Base-by-base conservation (phyloP, 2,888 invertebrate species). In the Seira musarum region DNA sequence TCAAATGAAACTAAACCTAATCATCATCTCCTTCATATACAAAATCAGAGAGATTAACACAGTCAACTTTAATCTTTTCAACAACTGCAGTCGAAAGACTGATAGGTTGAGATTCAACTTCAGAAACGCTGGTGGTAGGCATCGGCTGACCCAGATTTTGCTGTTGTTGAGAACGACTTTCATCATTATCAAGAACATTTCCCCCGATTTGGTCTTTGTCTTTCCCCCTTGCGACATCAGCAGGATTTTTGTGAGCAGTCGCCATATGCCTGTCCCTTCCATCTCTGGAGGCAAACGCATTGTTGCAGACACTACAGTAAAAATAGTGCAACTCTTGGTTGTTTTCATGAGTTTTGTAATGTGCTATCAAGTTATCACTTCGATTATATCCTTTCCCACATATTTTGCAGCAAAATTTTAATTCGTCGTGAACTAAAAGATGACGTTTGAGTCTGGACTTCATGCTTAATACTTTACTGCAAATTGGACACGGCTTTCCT, bases 321-420 rank as follows among this genome's bases (percentile, higher is more conserved):
- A 53, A 53, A 53, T 53, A 17, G 6, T 2, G 3, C 3, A 13
- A 22, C 2, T 63, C 63, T 60, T 19, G 17, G 22, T 46, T 19
- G n/a, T 40, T 24, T 6, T 24, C 19, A 30, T 74, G 74, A 1
- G 60, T 60, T 67, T 67, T 74, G 24, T 24, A 60, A 30, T 74
- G 74, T 0, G 67, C 67, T 1, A 17, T 17, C 22, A 74, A 61
- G 22, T 74, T 74, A 17, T 74, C 74, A 3, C 6, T 67, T 0
- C 74, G 66, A n/a, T 61, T 67, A 57, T 74, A 74, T 1, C 57
- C 66, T 40, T 74, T 74, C 5, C 74, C 74, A 60, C 74, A 74
- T 13, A 74, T 60, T 1, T 35, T 24, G 46, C 74, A 74, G 17
- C 46, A 35, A 40, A 61, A 61, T 15, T 40, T 66, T 0, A 66